Evolutionary conservation across 2,888 invertebrate species (phyloP), one percentile per base, ranked within the genome.

Genomic region (Hypena proboscidalis): DNA sequence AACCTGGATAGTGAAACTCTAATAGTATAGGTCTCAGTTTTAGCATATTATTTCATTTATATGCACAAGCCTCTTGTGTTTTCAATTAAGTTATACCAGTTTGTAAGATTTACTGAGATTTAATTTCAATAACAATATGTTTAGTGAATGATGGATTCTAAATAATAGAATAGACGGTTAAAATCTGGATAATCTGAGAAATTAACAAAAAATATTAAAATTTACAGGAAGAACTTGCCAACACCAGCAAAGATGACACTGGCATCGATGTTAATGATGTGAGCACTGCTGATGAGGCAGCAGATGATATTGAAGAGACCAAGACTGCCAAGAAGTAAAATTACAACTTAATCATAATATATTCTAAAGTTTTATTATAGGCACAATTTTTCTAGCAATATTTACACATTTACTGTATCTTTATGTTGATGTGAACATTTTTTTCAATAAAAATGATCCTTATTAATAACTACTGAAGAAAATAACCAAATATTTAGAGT

Each of bases 161-260:
- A n/a, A n/a, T n/a, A n/a, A n/a, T n/a, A n/a, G n/a, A n/a, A n/a
- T n/a, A n/a, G n/a, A n/a, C n/a, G n/a, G n/a, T n/a, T n/a, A n/a
- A n/a, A n/a, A n/a, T n/a, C n/a, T n/a, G n/a, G n/a, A n/a, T n/a
- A n/a, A n/a, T 17, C 17, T 4, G 17, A 17, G 17, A 5, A 17
- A 4, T 17, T 17, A 17, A 4, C 17, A 17, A 17, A 4, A 20
- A 9, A 15, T 13, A 10, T 8, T 26, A n/a, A 13, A 11, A 8
- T 21, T 44, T 74, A 19, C 62, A 92, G 76, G 83, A 94, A 92
- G 95, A 95, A 72, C 92, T 95, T 78, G 85, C 94, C 3, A 92
- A 83, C 48, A 66, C 90, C 50, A 93, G 92, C 63, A 92, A 93
- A 47, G 90, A 92, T 68, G 90, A 87, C 61, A 91, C 92, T 38